These are phyloP conservation scores for Dione juno DNA, from an alignment of 2,888 invertebrate species.

Conservation along the genomic window DNA sequence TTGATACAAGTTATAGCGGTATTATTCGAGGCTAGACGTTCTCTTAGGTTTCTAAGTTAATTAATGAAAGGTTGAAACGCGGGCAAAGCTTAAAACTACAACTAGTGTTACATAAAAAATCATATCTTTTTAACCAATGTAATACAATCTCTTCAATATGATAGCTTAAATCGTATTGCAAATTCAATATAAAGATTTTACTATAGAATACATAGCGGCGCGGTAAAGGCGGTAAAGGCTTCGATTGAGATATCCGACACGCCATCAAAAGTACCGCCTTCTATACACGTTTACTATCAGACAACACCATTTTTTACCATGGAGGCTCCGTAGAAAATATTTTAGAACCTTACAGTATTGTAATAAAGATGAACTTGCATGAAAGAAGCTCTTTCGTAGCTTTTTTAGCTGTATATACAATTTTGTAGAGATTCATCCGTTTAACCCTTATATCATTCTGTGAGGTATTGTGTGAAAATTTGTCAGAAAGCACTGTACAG, in stretches of 20 bases:
- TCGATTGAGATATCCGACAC: slow-evolving; percentile 81
- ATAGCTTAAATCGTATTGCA: slow-evolving; percentile 45
- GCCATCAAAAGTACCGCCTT: slow-evolving; percentile 76
- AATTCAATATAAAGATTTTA: slow-evolving; percentile 44
- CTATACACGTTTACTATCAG: slow-evolving; percentile 71
- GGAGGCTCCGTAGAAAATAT: slow-evolving; percentile 29
- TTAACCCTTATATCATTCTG: slow-evolving; percentile 76
- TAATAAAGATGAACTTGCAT: slow-evolving; percentile 49
- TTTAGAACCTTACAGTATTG: slow-evolving; percentile 32
- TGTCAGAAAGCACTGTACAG: slow-evolving; percentile 77
- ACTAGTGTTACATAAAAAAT: slow-evolving; percentile 21
- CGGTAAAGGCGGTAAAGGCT: slow-evolving; percentile 71
- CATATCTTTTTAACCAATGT: slow-evolving; percentile 29
- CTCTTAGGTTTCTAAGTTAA: too few relatives aligned
- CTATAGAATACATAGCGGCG: slow-evolving; percentile 50
- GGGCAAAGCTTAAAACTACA: neutral
- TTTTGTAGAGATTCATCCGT: slow-evolving; percentile 65
- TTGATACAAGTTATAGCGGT: too few relatives aligned
- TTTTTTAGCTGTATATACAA: slow-evolving; percentile 43
- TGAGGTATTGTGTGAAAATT: slow-evolving; percentile 75
- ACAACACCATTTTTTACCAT: slow-evolving; percentile 54
- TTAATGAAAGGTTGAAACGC: neutral
- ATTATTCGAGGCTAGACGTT: too few relatives aligned
- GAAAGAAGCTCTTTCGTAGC: neutral
- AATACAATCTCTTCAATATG: slow-evolving; percentile 45